Conservation (phyloP, 2,113 vertebrate genomes). For the Microcebus jonahi region DNA sequence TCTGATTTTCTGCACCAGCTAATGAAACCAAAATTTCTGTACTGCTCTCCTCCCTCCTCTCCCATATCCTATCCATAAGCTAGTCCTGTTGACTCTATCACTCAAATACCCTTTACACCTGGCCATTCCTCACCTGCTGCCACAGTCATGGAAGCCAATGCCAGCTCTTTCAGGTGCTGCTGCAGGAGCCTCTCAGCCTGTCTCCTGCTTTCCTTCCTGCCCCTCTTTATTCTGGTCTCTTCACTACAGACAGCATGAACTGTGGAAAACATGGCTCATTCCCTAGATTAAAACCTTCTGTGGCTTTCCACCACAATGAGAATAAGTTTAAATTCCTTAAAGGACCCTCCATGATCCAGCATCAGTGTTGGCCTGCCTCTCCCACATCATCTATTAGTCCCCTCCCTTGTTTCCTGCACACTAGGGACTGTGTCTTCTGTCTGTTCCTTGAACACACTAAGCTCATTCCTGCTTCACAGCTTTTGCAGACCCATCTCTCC, state of each 20-base stretch:
- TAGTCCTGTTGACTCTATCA: neutral
- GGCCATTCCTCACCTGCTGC: neutral
- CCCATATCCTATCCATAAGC: neutral
- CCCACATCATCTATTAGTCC: neutral
- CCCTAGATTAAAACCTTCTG: neutral
- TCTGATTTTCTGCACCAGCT: neutral
- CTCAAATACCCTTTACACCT: neutral
- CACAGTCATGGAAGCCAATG: neutral
- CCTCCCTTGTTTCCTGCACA: neutral
- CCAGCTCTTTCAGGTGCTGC: neutral
- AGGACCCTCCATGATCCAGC: neutral
- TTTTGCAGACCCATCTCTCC: neutral
- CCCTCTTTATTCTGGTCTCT: neutral
- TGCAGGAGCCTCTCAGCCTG: neutral
- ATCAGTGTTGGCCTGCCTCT: neutral
- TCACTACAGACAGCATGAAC: neutral
- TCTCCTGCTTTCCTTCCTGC: neutral
- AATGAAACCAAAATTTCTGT: neutral
- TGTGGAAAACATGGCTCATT: neutral
- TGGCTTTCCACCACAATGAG: neutral
- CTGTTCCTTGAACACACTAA: neutral
- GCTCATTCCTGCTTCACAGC: neutral
- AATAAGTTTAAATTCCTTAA: neutral
- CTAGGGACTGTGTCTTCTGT: neutral
- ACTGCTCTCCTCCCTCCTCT: neutral